Evolutionary conservation across 1,140 invertebrate genomes (phyloP), one percentile per base, ranked within the genome.

Genomic region (Nixonia krombeini): DNA sequence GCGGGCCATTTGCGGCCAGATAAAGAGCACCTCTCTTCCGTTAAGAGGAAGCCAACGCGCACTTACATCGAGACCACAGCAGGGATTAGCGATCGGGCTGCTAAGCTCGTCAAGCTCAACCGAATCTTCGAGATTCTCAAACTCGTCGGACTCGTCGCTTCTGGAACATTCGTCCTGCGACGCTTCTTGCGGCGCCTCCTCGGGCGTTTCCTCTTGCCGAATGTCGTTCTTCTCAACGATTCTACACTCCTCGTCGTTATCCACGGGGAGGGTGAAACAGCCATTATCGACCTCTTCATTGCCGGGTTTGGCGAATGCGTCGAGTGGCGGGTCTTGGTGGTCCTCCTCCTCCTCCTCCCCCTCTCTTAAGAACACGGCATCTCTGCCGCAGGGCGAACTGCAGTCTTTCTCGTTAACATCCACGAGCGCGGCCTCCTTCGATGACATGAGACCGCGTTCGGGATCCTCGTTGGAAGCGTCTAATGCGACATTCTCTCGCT

Each of bases 381-480:
- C 53, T 0, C 66, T 65, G 8, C 51, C 45, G 16, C 70, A 70
- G 2, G 70, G 67, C 18, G 74, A 72, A 17, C 65, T 69, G 0
- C 67, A 64, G 8, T 67, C 62, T 21, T 77, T 73, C 9, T 77
- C 73, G 8, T 72, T 64, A 0, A 72, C 35, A 12, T 64, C 73
- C 1, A 63, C 41, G 9, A 52, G 38, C 7, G 63, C 68, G 2
- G 61, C 72, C 18, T 76, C 69, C 23, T 76, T 75, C 4, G 67
- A 42, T 2, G 73, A 73, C 42, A 70, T 74, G 4, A 51, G 26
- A 9, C 67, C 59, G 0, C 59, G 52, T n/a, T 70, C 44, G 15
- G 47, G 9, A 7, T 50, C 12, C 2, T 59, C 45, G 1, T 45
- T 6, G 0, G 29, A n/a, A 3, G 29, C 41, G 7, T 17, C 38